Evolutionary conservation across 2,888 invertebrate genomes (phyloP).

Genomic region (Hipparchia semele): DNA sequence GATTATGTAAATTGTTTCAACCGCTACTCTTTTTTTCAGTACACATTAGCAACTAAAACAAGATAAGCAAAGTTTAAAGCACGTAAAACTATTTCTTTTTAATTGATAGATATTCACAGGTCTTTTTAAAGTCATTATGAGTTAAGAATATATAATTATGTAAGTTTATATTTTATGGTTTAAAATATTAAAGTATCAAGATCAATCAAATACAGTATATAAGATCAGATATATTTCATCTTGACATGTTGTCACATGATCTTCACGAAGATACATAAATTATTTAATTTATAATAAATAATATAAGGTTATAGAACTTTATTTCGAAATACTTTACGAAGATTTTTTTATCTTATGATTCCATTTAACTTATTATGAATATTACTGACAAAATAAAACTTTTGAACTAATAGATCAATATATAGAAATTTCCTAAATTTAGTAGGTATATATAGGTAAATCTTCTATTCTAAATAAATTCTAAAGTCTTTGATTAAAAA

Average conservation of each 20-base stretch:
- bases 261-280: conserved; percentile 68
- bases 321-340: conserved; percentile 27
- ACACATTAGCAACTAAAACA: background rate
- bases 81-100: too few relatives aligned
- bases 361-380: too few relatives aligned
- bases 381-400: background rate
- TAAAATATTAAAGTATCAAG: conserved; percentile 27
- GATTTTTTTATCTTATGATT: too few relatives aligned
- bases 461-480: too few relatives aligned
- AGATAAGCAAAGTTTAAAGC: too few relatives aligned
- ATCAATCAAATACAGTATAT: conserved; percentile 19
- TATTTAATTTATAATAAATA: conserved; percentile 69
- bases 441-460: too few relatives aligned
- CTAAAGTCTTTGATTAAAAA: too few relatives aligned
- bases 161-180: background rate
- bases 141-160: too few relatives aligned
- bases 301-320: conserved; percentile 21
- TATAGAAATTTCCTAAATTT: too few relatives aligned
- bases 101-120: too few relatives aligned
- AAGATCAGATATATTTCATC: conserved; percentile 70
- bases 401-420: background rate
- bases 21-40: background rate
- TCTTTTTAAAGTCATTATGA: too few relatives aligned
- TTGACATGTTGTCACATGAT: conserved; percentile 76
- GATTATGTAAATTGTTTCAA: background rate